Evolutionary conservation across 2,888 invertebrate species (phyloP).

Genomic region (Zygaena filipendulae): DNA sequence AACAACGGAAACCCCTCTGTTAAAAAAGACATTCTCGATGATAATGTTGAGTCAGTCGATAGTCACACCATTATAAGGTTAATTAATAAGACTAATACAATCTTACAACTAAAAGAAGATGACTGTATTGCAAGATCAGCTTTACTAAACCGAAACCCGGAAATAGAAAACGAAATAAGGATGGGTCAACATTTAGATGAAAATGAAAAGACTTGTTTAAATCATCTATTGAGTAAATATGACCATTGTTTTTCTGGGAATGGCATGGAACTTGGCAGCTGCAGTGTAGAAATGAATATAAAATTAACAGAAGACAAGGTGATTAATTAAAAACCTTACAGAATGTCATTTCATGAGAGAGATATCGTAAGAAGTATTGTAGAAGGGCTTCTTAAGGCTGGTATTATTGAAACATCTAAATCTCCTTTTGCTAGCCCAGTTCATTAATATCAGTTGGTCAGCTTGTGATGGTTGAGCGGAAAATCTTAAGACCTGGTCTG

Average conservation of each 20-base stretch:
- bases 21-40: background rate
- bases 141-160: too few species aligned
- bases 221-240: constrained; percentile 2
- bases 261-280: constrained; percentile 1
- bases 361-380: constrained; percentile 3
- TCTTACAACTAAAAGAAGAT: constrained; percentile 1
- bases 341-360: constrained; percentile 3
- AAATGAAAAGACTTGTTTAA: background rate
- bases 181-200: background rate
- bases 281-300: constrained; percentile 3
- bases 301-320: constrained; percentile 1
- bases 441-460: too few species aligned
- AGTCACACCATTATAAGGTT: constrained; percentile 7
- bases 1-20: background rate
- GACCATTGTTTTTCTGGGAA: constrained; percentile 3
- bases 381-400: constrained; percentile 3
- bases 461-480: constrained; percentile 10
- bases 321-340: constrained; percentile 4
- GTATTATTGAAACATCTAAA: constrained; percentile 3
- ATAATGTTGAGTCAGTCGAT: constrained; percentile 2
- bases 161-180: constrained; percentile 1
- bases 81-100: constrained; percentile 7
- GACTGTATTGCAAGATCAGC: constrained; percentile 10
- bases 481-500: constrained; percentile 8
- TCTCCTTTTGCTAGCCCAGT: constrained; percentile 11